A percentile compares a stretch with the other conserved stretches of the same genome.
Evolutionary conservation across 1,140 invertebrate genomes (phyloP).

Genomic region (Cydia strobilella): DNA sequence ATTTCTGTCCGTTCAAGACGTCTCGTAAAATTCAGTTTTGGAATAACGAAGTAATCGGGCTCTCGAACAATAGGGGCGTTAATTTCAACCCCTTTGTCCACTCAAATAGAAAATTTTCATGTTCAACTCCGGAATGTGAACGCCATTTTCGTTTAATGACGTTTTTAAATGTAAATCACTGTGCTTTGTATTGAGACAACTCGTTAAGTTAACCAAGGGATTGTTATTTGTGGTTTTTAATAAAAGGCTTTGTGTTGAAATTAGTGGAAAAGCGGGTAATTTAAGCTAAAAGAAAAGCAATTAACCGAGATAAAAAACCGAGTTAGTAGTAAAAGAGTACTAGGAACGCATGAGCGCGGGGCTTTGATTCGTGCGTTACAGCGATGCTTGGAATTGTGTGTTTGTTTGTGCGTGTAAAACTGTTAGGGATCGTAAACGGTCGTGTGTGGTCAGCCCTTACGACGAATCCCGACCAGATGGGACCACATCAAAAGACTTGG

Average conservation of each 20-base stretch:
- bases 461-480: slow-evolving; percentile 74
- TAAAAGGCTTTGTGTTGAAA: slow-evolving; percentile 10
- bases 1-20: slow-evolving; percentile 35
- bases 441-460: slow-evolving; percentile 78
- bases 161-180: slow-evolving; percentile 70
- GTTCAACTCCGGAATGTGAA: slow-evolving; percentile 62
- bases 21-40: slow-evolving; percentile 64
- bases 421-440: slow-evolving; percentile 73
- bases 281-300: slow-evolving; percentile 8
- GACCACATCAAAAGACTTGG: slow-evolving; percentile 71
- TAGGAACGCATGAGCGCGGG: slow-evolving; percentile 13
- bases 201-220: slow-evolving; percentile 38
- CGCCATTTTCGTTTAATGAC: slow-evolving; percentile 61
- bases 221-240: slow-evolving; percentile 16
- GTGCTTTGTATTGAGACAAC: slow-evolving; percentile 57
- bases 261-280: background rate
- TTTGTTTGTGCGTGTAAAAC: slow-evolving; percentile 77
- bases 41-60: slow-evolving; percentile 73
- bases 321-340: slow-evolving; percentile 27
- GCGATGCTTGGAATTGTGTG: slow-evolving; percentile 69
- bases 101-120: slow-evolving; percentile 75
- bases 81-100: slow-evolving; percentile 74
- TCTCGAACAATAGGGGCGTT: slow-evolving; percentile 68
- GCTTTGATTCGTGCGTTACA: slow-evolving; percentile 67
- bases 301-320: slow-evolving; percentile 26